These are phyloP conservation scores for Rhamnusium bicolor DNA, from an alignment of 2,888 invertebrate species.

Conservation along the genomic window DNA sequence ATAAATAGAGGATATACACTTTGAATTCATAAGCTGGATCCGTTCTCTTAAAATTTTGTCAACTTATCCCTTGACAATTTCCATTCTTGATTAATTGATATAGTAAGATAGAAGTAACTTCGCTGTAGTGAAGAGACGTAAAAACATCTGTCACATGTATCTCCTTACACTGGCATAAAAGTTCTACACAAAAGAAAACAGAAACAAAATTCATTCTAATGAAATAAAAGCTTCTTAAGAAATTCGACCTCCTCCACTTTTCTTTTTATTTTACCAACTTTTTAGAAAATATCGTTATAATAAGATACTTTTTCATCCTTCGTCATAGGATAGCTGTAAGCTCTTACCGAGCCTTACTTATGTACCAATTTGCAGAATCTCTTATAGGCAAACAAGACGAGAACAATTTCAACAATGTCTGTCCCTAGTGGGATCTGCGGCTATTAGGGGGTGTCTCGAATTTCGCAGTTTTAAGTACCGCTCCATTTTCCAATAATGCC, in stretches of 20 bases:
- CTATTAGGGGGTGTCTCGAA: conserved; percentile 41
- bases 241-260: conserved; percentile 15
- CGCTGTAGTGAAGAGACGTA: background rate
- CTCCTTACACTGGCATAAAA: background rate
- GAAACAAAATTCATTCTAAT: conserved; percentile 27
- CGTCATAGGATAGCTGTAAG: conserved; percentile 15
- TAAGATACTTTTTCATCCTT: conserved; percentile 22
- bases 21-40: background rate
- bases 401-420: conserved; percentile 23
- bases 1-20: background rate
- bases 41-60: background rate
- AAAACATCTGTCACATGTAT: conserved; percentile 27
- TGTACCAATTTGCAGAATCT: conserved; percentile 15
- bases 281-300: conserved; percentile 31
- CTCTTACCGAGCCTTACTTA: conserved; percentile 1
- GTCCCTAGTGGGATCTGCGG: conserved; percentile 29
- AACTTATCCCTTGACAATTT: background rate
- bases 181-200: conserved; percentile 13
- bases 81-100: background rate
- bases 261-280: conserved; percentile 12
- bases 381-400: conserved; percentile 17
- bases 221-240: conserved; percentile 32
- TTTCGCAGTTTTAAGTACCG: conserved; percentile 43
- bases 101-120: background rate
- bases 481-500: conserved; percentile 46